Base-by-base conservation (phyloP, 2,888 invertebrate genomes). In the Leucoptera coffeella region DNA sequence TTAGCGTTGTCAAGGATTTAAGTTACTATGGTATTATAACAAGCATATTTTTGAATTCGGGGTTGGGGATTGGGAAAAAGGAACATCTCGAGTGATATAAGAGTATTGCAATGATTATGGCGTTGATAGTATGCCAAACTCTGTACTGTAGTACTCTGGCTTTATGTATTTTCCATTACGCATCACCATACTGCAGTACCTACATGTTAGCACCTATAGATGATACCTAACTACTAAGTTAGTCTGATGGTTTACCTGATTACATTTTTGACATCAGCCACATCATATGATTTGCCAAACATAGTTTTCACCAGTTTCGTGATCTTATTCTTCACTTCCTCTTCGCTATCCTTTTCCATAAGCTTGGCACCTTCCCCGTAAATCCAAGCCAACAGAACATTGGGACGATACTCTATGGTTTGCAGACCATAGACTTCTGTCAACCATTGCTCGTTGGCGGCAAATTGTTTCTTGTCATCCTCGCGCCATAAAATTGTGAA, bases 351-450 rank as follows among this genome's bases (percentile, higher is more conserved):
- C 19, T 47, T 53, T 46, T 85, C 85, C 71, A 82, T 76, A 12
- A 56, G 41, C 30, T 62, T 56, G 1, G 84, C 82, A 2, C 74
- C 74, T 6, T 69, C 54, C 0, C 83, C 82, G 29, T 75, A 71
- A 12, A 83, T 60, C 83, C 84, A 85, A 0, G 75, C 79, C 25
- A 78, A 55, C 7, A 85, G 44, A 2, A 81, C 50, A 38, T 74
- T 72, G 1, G 78, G 75, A 33, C 80, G 76, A 32, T 73, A 51
- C 14, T 75, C 74, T 2, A 80, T 71, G 1, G 74, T 67, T 35
- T 75, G 74, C 29, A 85, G 73, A 4, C 75, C 73, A 38, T 73
- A 75, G 7, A 85, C 60, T 34, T 75, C 75, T 3, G 72, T 67
- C 4, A 78, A 53, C 85, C 85, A 85, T 30, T 55, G 44, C 12